phyloP scores from a whole-genome alignment of 2,113 vertebrate genomes.

The Thamnophis sirtalis region DNA sequence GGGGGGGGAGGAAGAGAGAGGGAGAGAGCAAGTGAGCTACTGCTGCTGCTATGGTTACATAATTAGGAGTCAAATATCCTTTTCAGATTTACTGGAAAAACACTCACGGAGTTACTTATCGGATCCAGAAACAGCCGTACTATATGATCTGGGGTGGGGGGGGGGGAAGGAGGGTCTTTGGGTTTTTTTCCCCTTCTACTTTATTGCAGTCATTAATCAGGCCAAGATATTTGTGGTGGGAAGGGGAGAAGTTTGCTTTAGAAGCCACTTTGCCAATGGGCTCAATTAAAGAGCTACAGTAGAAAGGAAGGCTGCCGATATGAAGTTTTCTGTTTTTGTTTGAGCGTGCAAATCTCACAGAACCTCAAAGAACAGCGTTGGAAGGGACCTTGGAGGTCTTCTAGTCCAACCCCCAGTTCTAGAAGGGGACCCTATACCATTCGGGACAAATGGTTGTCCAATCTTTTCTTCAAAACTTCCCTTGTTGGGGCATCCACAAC shows the following conservation, averaged over 20 bases:
- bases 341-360: neutral
- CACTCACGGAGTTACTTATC: neutral
- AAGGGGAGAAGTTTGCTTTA: neutral
- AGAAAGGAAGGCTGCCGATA: neutral
- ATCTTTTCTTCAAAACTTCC: no score
- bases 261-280: neutral
- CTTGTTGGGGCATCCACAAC: no score
- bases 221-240: neutral
- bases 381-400: no score
- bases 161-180: neutral
- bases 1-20: neutral
- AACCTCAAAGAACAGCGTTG: no score
- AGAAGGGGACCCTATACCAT: no score
- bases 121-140: neutral
- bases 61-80: neutral
- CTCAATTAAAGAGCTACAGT: neutral
- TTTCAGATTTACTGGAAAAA: neutral
- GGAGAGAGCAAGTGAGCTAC: neutral
- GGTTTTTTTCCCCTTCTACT: neutral
- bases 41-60: neutral
- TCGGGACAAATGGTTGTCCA: no score
- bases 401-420: no score
- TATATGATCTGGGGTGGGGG: neutral
- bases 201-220: neutral
- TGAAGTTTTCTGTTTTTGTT: neutral